Evolutionary conservation across 2,797 vertebrate species (phyloP).

Genomic region (Sebastes itinus): DNA sequence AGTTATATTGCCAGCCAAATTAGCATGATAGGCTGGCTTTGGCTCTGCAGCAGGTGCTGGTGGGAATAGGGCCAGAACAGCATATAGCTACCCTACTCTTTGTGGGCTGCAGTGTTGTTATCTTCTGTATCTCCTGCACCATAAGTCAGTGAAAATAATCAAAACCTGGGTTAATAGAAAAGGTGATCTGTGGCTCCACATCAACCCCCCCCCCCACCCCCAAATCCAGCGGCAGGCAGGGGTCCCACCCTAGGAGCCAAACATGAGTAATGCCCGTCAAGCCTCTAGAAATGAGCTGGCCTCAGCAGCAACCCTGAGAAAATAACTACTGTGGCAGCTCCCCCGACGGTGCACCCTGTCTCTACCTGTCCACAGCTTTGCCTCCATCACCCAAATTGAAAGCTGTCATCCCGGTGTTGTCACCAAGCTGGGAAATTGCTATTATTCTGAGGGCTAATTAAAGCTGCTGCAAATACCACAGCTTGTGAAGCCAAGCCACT

Average conservation of each 20-base stretch:
- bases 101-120: not conserved
- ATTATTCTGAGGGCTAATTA: constrained; percentile 33
- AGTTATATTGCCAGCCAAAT: constrained; percentile 42
- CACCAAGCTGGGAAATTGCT: constrained; percentile 24
- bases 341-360: not conserved
- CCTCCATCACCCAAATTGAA: constrained; percentile 17
- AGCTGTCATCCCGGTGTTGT: constrained; percentile 2
- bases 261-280: constrained; percentile 24
- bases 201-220: not conserved
- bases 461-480: constrained; percentile 18
- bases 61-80: constrained; percentile 21
- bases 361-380: constrained; percentile 18
- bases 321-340: constrained; percentile 10
- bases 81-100: constrained; percentile 14
- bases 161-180: constrained; percentile 35
- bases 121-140: not conserved
- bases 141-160: constrained; percentile 15
- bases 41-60: constrained; percentile 57
- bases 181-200: constrained; percentile 26
- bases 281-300: constrained; percentile 29
- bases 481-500: not conserved
- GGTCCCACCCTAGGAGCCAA: constrained; percentile 4
- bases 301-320: constrained; percentile 36
- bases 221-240: not conserved
- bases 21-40: constrained; percentile 37